Percentiles rank a stretch among this genome's conserved stretches.
Evolutionary conservation across 2,888 invertebrate species (phyloP).

Genomic region (Drosophila formosana): DNA sequence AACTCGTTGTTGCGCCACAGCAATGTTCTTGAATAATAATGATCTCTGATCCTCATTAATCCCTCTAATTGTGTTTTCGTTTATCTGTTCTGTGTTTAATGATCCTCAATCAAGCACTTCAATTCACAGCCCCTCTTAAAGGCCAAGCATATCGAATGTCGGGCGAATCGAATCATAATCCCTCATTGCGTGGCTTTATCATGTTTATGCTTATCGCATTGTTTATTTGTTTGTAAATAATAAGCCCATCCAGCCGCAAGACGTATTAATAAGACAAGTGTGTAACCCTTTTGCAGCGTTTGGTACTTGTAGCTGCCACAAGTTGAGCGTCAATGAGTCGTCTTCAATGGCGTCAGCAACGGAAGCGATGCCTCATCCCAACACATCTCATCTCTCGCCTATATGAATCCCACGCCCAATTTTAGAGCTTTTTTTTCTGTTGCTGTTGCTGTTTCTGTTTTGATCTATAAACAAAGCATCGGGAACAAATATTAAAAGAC

Average conservation of each 20-base stretch:
- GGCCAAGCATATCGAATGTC: slow-evolving; percentile 42
- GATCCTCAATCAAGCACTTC: slow-evolving; percentile 26
- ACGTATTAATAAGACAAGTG: slow-evolving; percentile 47
- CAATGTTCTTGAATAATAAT: slow-evolving; percentile 2
- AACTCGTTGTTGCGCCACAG: not conserved
- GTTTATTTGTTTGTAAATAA: slow-evolving; percentile 42
- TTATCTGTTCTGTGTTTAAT: slow-evolving; percentile 25
- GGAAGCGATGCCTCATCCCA: slow-evolving; percentile 67
- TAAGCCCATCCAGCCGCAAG: slow-evolving; percentile 23
- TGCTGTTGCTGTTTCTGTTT: slow-evolving; percentile 2
- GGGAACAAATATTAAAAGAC: slow-evolving; percentile 32
- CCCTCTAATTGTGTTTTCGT: slow-evolving; percentile 4
- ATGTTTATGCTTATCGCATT: slow-evolving; percentile 44
- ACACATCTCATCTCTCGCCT: slow-evolving; percentile 6
- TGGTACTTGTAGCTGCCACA: slow-evolving; percentile 24
- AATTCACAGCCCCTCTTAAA: not conserved
- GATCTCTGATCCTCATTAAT: not conserved
- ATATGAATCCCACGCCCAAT: slow-evolving; percentile 60
- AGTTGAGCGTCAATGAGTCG: slow-evolving; percentile 26
- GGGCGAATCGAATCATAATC: slow-evolving; percentile 30
- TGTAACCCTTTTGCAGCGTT: slow-evolving; percentile 37
- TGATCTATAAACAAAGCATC: slow-evolving; percentile 62
- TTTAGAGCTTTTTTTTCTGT: slow-evolving; percentile 45
- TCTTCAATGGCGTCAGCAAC: slow-evolving; percentile 66
- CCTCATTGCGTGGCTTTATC: slow-evolving; percentile 11